These are phyloP conservation scores for Yponomeuta malinellus DNA, from an alignment of 2,888 invertebrate species.

Conservation along the genomic window DNA sequence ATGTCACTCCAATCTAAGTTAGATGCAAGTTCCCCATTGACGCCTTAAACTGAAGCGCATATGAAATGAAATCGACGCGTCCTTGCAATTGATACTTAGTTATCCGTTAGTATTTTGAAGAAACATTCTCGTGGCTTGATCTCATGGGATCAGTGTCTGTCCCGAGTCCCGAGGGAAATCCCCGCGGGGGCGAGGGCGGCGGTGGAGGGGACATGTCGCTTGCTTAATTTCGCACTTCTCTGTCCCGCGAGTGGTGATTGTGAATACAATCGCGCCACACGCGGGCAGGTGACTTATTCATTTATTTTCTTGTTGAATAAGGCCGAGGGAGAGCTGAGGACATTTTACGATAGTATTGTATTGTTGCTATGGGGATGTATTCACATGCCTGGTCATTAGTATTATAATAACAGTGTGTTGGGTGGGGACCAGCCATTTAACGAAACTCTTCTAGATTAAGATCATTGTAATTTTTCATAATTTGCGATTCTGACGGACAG, in stretches of 20 bases:
- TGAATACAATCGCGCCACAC: neutral
- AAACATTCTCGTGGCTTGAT: neutral
- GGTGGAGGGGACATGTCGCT: neutral
- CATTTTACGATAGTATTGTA: neutral
- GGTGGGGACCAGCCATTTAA: too few relatives aligned
- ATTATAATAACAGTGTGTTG: too few relatives aligned
- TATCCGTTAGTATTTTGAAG: too few relatives aligned
- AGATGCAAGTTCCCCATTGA: too few relatives aligned
- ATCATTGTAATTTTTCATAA: too few relatives aligned
- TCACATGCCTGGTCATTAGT: too few relatives aligned
- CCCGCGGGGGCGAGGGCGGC: neutral
- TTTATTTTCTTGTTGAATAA: constrained; percentile 15
- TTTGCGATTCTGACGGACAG: too few relatives aligned
- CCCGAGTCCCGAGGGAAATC: neutral
- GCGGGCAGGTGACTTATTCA: neutral
- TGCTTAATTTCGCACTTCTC: neutral
- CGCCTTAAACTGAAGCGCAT: too few relatives aligned
- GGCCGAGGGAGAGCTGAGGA: neutral
- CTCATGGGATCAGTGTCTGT: neutral
- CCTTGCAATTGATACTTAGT: too few relatives aligned
- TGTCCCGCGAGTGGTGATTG: constrained; percentile 9
- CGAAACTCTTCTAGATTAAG: too few relatives aligned
- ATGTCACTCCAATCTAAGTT: too few relatives aligned
- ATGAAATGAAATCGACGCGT: too few relatives aligned
- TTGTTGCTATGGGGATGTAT: neutral